phyloP scores from a whole-genome alignment of 1,140 invertebrate species.

The Apis florea region DNA sequence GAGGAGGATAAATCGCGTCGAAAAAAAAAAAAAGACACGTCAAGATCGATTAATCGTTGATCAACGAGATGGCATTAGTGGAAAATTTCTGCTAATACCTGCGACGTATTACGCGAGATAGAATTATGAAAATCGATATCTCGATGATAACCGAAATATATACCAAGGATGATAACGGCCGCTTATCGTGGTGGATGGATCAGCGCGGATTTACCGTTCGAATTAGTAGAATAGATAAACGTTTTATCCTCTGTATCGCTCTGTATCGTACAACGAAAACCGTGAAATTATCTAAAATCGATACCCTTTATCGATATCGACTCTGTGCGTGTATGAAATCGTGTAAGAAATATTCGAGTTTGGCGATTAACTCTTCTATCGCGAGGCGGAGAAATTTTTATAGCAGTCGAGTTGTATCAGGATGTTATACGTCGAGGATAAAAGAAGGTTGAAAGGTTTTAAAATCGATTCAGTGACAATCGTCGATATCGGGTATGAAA shows the following conservation, averaged over 20 bases:
- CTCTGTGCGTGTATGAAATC: too few species aligned
- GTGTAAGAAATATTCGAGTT: too few species aligned
- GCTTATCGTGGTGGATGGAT: background rate
- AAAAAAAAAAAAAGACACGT: background rate
- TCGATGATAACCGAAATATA: background rate
- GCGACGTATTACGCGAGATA: background rate
- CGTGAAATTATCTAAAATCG: background rate
- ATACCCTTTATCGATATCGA: too few species aligned
- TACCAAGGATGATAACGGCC: background rate
- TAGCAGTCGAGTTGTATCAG: too few species aligned
- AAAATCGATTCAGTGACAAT: too few species aligned
- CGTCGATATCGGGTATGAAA: too few species aligned
- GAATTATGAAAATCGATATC: background rate
- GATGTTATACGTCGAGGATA: too few species aligned
- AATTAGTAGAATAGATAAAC: background rate
- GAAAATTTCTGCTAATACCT: conserved; percentile 15
- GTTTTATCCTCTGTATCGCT: background rate
- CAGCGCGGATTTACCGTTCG: background rate
- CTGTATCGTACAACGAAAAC: background rate
- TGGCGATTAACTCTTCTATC: too few species aligned
- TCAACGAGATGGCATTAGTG: conserved; percentile 7
- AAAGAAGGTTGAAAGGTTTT: too few species aligned
- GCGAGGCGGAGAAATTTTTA: too few species aligned
- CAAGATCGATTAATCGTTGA: too few species aligned
- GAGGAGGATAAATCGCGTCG: conserved; percentile 17